These are phyloP conservation scores for Enteromius unitaeniatus DNA, from an alignment of 2,797 vertebrate species.

Conservation along the genomic window DNA sequence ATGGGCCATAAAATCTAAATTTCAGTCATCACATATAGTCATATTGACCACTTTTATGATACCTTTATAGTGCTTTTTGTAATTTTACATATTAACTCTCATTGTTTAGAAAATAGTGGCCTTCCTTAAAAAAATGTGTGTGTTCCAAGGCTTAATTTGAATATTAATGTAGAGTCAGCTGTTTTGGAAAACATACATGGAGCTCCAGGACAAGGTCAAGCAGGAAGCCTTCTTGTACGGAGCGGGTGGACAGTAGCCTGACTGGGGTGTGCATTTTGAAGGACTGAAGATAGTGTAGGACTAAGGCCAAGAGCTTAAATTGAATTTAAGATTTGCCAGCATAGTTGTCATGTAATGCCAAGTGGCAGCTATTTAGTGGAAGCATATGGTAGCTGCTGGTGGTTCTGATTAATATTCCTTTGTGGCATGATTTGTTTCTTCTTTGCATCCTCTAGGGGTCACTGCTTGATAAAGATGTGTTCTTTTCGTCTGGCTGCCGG, in stretches of 20 bases:
- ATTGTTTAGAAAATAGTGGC: neutral
- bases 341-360: neutral
- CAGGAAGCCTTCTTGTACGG: neutral
- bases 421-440: neutral
- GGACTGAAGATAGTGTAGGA: neutral
- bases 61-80: neutral
- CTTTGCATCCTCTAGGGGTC: slow-evolving; percentile 37
- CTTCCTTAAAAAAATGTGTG: neutral
- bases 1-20: neutral
- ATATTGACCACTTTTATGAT: neutral
- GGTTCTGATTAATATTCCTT: neutral
- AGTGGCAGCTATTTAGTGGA: slow-evolving; percentile 6
- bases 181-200: neutral
- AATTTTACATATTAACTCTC: neutral
- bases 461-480: slow-evolving; percentile 32
- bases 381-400: neutral
- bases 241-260: neutral
- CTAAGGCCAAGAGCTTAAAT: neutral
- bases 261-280: neutral
- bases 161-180: neutral
- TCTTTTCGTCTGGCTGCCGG: neutral
- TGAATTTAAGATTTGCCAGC: neutral
- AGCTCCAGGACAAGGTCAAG: neutral
- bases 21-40: neutral
- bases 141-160: neutral